Percentiles rank a stretch among this genome's conserved stretches.
Evolutionary conservation across 1,140 invertebrate species (phyloP).

Genomic region (Microplitis mediator): DNA sequence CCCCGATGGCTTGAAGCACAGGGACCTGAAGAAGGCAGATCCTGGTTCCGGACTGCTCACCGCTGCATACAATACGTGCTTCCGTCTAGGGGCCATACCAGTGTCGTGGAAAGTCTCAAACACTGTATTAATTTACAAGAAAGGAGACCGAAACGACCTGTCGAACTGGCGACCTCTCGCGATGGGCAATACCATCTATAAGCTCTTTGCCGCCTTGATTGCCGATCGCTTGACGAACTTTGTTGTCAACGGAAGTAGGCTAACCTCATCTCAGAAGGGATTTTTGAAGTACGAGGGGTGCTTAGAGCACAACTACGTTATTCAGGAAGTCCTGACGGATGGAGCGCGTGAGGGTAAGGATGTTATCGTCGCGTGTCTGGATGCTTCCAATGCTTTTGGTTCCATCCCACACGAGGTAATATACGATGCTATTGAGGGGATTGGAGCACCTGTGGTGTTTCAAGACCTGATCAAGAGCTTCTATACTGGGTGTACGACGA

Average conservation of each 20-base stretch:
- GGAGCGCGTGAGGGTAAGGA: slow-evolving; percentile 24
- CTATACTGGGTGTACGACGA: background rate
- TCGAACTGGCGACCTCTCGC: slow-evolving; percentile 50
- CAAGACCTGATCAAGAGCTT: no score
- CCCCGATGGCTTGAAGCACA: background rate
- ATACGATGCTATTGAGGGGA: background rate
- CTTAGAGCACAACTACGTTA: slow-evolving; percentile 51
- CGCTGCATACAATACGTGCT: background rate
- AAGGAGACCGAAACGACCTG: slow-evolving; percentile 35
- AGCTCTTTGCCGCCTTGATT: slow-evolving; percentile 45
- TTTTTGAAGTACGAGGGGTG: slow-evolving; percentile 49
- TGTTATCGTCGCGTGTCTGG: slow-evolving; percentile 46
- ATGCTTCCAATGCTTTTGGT: slow-evolving; percentile 45
- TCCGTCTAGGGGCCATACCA: background rate
- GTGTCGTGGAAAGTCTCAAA: slow-evolving; percentile 25
- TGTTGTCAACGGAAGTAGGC: slow-evolving; percentile 17
- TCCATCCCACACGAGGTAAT: slow-evolving; percentile 47
- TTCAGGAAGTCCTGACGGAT: slow-evolving; percentile 38
- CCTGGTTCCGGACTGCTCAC: background rate
- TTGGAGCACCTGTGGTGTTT: slow-evolving; percentile 7
- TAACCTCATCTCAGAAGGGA: slow-evolving; percentile 36
- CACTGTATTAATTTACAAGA: slow-evolving; percentile 49
- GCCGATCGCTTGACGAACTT: slow-evolving; percentile 33
- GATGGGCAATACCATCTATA: slow-evolving; percentile 42
- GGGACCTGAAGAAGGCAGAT: background rate